Evolutionary conservation across 64 coral and sea anemone genomes (phyloP).

Genomic region (Stichodactyla mertensii): DNA sequence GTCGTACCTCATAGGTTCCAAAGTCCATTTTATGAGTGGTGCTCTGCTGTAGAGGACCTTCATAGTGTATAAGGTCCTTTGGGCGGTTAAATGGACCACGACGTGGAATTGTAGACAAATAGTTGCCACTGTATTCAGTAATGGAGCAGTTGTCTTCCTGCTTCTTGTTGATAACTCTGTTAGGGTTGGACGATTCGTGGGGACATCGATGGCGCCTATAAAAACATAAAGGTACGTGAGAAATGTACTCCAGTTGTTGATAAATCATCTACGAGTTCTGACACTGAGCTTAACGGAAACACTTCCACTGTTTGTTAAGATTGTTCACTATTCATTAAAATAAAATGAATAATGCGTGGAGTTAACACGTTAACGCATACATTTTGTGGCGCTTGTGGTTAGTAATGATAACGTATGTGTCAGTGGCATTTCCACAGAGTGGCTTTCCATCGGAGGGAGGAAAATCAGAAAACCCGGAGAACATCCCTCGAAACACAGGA

Average conservation of each 20-base stretch:
- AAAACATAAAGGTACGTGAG: conserved; percentile 17
- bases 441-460: not conserved
- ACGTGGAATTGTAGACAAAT: conserved; percentile 31
- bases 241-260: not conserved
- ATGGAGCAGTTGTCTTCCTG: conserved; percentile 63
- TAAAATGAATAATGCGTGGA: not conserved
- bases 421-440: not conserved
- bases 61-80: conserved; percentile 52
- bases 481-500: no score
- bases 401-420: not conserved
- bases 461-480: no score
- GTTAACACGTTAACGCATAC: not conserved
- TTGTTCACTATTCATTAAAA: not conserved
- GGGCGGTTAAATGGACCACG: conserved; percentile 81
- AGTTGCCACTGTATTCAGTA: conserved; percentile 77
- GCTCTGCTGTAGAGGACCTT: conserved; percentile 43
- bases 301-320: not conserved
- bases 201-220: conserved; percentile 89
- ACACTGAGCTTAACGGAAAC: not conserved
- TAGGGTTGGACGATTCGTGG: conserved; percentile 58
- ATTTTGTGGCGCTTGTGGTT: no score
- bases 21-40: conserved; percentile 68
- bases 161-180: conserved; percentile 83
- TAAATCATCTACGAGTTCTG: not conserved
- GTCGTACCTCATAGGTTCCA: conserved; percentile 46